Percentiles rank a stretch among this genome's conserved stretches.
Evolutionary conservation across 2,888 invertebrate species (phyloP).

Genomic region (Psylliodes chrysocephalus): DNA sequence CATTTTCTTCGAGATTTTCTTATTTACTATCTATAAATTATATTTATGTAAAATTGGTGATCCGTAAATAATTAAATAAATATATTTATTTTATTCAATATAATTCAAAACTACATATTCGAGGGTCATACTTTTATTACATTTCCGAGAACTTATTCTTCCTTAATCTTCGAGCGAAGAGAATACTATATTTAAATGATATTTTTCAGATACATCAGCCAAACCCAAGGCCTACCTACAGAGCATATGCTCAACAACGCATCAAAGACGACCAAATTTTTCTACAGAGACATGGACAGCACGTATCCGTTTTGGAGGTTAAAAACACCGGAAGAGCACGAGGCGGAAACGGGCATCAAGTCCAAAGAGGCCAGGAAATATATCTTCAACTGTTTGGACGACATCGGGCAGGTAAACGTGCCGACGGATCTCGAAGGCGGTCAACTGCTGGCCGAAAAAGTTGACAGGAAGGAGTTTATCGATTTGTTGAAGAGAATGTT

Average conservation of each 20-base stretch:
- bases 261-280: slow-evolving; percentile 98
- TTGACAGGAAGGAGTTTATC: slow-evolving; percentile 96
- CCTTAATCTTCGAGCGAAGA: no score
- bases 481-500: slow-evolving; percentile 98
- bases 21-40: no score
- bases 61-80: no score
- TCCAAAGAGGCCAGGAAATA: slow-evolving; percentile 99
- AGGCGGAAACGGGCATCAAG: slow-evolving; percentile 96
- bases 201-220: slow-evolving; percentile 80
- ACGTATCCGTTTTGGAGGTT: slow-evolving; percentile 87
- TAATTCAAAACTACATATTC: no score
- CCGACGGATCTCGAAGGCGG: slow-evolving; percentile 98
- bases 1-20: no score
- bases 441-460: slow-evolving; percentile 95
- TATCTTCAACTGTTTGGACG: slow-evolving; percentile 99
- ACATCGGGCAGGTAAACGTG: slow-evolving; percentile 96
- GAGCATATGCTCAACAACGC: slow-evolving; percentile 97
- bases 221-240: slow-evolving; percentile 90
- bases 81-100: no score
- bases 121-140: no score
- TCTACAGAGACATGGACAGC: slow-evolving; percentile 94
- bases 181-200: no score
- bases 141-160: no score
- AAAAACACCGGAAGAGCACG: slow-evolving; percentile 98
- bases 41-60: no score